Evolutionary conservation across 2,888 invertebrate genomes (phyloP).

Genomic region (Stramonita haemastoma): DNA sequence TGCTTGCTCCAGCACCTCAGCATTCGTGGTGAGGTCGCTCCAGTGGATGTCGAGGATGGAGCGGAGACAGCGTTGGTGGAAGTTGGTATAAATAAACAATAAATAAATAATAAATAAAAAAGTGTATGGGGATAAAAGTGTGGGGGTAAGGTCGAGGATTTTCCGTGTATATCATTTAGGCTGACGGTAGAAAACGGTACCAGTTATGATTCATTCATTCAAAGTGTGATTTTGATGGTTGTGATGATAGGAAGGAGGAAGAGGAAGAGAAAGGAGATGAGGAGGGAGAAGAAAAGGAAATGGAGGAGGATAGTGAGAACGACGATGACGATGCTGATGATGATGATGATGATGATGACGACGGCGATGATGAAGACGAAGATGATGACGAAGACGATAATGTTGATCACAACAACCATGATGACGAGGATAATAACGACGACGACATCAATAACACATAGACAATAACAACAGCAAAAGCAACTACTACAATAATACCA

Average conservation of each 20-base stretch:
- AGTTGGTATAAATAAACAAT: too few relatives aligned
- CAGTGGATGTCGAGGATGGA: conserved; percentile 1
- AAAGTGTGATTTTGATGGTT: not conserved
- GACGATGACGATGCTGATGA: conserved; percentile 1
- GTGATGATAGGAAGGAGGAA: not conserved
- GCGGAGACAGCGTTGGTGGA: not conserved
- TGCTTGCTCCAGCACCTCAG: too few relatives aligned
- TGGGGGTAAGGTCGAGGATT: too few relatives aligned
- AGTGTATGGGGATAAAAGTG: too few relatives aligned
- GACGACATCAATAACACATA: not conserved
- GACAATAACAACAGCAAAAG: not conserved
- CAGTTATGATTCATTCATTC: too few relatives aligned
- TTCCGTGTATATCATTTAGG: too few relatives aligned
- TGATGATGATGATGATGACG: not conserved
- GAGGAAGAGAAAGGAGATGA: not conserved
- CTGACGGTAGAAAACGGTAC: too few relatives aligned
- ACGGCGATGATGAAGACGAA: not conserved
- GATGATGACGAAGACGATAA: conserved; percentile 8
- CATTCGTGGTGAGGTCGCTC: too few relatives aligned
- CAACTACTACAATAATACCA: too few relatives aligned
- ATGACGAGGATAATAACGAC: not conserved
- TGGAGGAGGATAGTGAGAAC: not conserved
- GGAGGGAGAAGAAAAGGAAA: conserved; percentile 12
- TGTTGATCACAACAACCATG: not conserved
- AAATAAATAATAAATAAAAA: too few relatives aligned